Percentiles rank a stretch among this genome's conserved stretches.
Conservation (phyloP, 2,113 vertebrate genomes). For the Scopus umbretta region DNA sequence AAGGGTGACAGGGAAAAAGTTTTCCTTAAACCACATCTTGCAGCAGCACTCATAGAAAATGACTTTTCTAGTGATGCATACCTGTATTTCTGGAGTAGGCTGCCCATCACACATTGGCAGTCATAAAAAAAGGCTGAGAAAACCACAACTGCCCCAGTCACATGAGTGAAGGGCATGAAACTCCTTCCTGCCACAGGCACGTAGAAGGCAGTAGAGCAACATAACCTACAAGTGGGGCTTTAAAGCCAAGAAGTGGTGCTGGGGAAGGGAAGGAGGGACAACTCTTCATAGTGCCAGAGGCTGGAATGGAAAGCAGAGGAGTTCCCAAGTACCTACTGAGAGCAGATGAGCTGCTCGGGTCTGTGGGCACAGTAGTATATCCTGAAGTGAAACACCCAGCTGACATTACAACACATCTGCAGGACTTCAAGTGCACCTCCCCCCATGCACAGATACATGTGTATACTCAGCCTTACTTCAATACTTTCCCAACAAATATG, state of each 20-base stretch:
- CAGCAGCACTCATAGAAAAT: background rate
- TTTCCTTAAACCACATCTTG: background rate
- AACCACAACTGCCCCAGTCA: background rate
- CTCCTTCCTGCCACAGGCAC: background rate
- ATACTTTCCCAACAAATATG: background rate
- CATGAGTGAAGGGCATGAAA: background rate
- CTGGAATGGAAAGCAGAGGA: background rate
- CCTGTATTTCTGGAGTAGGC: background rate
- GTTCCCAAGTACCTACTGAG: background rate
- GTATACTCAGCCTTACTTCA: background rate
- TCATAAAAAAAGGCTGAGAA: background rate
- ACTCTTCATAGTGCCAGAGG: background rate
- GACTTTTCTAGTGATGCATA: background rate
- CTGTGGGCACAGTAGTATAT: background rate
- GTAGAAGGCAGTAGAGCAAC: background rate
- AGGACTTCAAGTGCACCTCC: background rate
- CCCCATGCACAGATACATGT: accelerated
- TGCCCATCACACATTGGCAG: background rate
- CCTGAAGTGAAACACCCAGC: background rate
- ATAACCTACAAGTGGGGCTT: background rate
- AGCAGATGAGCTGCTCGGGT: background rate
- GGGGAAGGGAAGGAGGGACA: background rate
- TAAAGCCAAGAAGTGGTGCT: background rate
- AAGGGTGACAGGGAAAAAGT: background rate
- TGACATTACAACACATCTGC: background rate